phyloP scores from a whole-genome alignment of 2,113 vertebrate species.

The Opisthocomus hoazin region DNA sequence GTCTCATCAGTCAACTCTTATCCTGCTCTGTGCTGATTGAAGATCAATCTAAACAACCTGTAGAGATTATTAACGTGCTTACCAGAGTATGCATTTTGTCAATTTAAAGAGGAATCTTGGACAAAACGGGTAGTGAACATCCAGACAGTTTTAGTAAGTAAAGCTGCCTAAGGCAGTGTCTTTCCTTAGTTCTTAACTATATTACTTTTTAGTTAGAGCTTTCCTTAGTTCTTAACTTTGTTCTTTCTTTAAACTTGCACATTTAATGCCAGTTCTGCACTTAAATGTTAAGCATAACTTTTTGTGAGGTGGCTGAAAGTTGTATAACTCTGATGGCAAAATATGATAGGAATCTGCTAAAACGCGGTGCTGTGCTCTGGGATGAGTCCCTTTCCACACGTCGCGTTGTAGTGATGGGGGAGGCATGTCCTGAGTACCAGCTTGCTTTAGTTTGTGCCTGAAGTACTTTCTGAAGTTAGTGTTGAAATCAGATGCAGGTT shows the following conservation, averaged over 20 bases:
- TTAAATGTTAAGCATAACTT: background rate
- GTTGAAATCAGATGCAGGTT: background rate
- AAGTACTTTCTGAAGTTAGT: background rate
- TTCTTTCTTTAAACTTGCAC: background rate
- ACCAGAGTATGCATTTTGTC: background rate
- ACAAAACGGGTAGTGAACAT: background rate
- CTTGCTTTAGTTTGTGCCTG: background rate
- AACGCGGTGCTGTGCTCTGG: background rate
- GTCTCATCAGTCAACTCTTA: background rate
- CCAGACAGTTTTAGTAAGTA: background rate
- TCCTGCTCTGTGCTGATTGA: background rate
- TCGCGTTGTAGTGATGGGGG: background rate
- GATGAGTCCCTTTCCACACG: background rate
- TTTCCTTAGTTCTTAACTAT: background rate
- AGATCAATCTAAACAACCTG: background rate
- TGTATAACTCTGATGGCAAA: background rate
- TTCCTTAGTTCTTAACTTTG: background rate
- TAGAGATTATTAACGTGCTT: background rate
- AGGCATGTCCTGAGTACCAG: background rate
- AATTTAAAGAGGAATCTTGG: background rate
- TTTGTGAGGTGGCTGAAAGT: background rate
- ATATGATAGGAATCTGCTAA: background rate
- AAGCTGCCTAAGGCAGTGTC: background rate
- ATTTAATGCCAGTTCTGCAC: background rate
- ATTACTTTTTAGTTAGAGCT: too few species aligned